phyloP scores from a whole-genome alignment of 1,140 invertebrate genomes.

The Tetragnatha versicolor region DNA sequence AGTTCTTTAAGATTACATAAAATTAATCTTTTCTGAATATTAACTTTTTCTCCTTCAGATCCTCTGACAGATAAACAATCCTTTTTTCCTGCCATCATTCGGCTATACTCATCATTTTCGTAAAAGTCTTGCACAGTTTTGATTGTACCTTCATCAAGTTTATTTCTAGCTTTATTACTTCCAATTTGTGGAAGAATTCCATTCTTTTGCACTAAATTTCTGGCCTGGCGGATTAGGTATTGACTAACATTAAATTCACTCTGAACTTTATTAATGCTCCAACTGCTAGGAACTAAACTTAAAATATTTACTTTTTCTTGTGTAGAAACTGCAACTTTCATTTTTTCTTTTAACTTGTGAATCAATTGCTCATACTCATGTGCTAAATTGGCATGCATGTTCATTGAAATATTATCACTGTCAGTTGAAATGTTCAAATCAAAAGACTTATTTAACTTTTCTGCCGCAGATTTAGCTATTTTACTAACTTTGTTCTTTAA shows the following conservation, averaged over 20 bases:
- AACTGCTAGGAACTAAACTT: neutral
- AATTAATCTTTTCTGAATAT: constrained; percentile 5
- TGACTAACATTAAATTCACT: neutral
- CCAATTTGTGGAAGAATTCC: neutral
- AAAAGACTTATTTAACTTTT: too few relatives aligned
- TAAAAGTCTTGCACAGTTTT: constrained; percentile 7
- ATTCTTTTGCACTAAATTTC: neutral
- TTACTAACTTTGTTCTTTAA: too few relatives aligned
- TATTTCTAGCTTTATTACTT: neutral
- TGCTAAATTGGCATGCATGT: too few relatives aligned
- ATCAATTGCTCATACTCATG: too few relatives aligned
- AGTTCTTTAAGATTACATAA: constrained; percentile 20
- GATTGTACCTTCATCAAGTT: neutral
- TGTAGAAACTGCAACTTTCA: too few relatives aligned
- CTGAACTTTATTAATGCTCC: constrained; percentile 1
- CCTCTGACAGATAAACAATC: neutral
- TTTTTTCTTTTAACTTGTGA: too few relatives aligned
- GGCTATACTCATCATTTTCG: neutral
- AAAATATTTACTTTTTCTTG: too few relatives aligned
- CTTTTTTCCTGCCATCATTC: neutral
- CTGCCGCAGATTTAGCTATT: too few relatives aligned
- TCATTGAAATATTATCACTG: too few relatives aligned
- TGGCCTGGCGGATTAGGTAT: neutral
- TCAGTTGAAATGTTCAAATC: too few relatives aligned
- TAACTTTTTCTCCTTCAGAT: neutral